A percentile compares a stretch with the other conserved stretches of the same genome.
phyloP scores from a whole-genome alignment of 2,888 invertebrate genomes.

The Diarsia mendica region DNA sequence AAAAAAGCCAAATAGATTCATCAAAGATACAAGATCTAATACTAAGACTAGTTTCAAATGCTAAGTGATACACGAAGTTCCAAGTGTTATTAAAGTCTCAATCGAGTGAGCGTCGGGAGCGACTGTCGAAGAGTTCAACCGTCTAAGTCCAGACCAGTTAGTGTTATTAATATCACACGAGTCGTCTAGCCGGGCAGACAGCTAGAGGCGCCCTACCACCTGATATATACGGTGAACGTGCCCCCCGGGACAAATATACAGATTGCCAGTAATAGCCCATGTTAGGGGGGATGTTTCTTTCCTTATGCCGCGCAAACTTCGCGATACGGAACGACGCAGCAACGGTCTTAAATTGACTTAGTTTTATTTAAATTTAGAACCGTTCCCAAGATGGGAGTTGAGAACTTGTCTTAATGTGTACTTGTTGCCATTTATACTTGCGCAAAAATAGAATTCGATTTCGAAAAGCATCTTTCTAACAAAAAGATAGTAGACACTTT shows the following conservation, averaged over 20 bases:
- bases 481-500: slow-evolving; percentile 9
- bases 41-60: not conserved
- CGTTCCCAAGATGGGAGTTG: slow-evolving; percentile 35
- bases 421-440: slow-evolving; percentile 9
- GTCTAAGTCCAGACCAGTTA: slow-evolving; percentile 56
- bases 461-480: slow-evolving; percentile 16
- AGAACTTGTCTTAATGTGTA: slow-evolving; percentile 22
- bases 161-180: slow-evolving; percentile 63
- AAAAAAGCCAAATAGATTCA: not conserved
- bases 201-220: slow-evolving; percentile 48
- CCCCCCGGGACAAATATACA: slow-evolving; percentile 62
- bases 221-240: slow-evolving; percentile 64
- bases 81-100: slow-evolving; percentile 26
- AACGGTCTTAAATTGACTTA: slow-evolving; percentile 58
- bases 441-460: slow-evolving; percentile 30
- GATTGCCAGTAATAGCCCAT: slow-evolving; percentile 61
- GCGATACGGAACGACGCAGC: slow-evolving; percentile 54
- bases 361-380: slow-evolving; percentile 57
- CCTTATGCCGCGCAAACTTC: slow-evolving; percentile 53
- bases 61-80: slow-evolving; percentile 31
- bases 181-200: slow-evolving; percentile 61
- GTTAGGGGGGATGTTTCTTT: slow-evolving; percentile 53
- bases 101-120: slow-evolving; percentile 24
- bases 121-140: slow-evolving; percentile 48
- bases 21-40: too few relatives aligned